phyloP scores from a whole-genome alignment of 1,140 invertebrate species.

The Hyposmocoma kahamanoa region DNA sequence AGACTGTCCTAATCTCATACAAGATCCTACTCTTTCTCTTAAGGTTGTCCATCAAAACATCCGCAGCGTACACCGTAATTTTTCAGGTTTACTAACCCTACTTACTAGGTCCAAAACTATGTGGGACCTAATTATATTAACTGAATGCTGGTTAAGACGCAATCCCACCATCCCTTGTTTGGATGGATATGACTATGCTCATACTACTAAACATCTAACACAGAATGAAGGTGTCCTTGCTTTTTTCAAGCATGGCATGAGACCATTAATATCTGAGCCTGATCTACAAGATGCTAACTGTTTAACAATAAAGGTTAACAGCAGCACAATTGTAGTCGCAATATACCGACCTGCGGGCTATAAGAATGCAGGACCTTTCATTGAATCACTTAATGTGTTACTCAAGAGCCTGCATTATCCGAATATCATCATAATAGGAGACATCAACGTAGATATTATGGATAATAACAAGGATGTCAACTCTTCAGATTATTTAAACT shows the following conservation, averaged over 20 bases:
- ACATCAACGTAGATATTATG: neutral
- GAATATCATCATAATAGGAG: neutral
- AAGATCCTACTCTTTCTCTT: neutral
- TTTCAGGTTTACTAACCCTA: neutral
- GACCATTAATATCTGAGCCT: neutral
- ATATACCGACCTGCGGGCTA: neutral
- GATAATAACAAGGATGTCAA: neutral
- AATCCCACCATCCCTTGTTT: neutral
- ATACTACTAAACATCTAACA: neutral
- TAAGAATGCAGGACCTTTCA: neutral
- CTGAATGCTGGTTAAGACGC: slow-evolving; percentile 14
- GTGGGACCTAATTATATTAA: slow-evolving; percentile 11
- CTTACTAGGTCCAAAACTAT: slow-evolving; percentile 7
- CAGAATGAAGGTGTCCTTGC: neutral
- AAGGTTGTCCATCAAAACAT: slow-evolving; percentile 7
- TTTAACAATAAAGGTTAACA: neutral
- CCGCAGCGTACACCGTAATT: slow-evolving; percentile 13
- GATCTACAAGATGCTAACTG: neutral
- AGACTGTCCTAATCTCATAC: neutral
- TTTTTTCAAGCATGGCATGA: neutral
- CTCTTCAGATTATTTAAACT: neutral
- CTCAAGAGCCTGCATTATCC: neutral
- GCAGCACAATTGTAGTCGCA: neutral
- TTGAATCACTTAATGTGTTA: neutral
- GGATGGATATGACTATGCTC: neutral